phyloP scores from a whole-genome alignment of 2,797 vertebrate species.

The Coreius guichenoti region DNA sequence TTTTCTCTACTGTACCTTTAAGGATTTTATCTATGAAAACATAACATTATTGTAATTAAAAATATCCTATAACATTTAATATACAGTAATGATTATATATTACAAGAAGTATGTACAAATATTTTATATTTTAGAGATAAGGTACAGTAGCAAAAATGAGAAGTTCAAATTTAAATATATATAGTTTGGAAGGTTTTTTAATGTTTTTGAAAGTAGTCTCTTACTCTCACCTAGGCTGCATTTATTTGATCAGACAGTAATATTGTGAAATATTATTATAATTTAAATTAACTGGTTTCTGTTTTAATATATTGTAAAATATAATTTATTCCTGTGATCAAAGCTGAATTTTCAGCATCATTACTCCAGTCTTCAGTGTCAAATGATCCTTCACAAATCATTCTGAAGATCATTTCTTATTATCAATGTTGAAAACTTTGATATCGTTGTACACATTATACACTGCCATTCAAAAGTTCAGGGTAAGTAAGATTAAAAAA shows the following conservation, averaged over 20 bases:
- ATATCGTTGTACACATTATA: no score
- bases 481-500: no score
- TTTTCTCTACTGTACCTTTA: not conserved
- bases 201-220: no score
- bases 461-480: no score
- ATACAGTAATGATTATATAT: not conserved
- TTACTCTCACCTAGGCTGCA: no score
- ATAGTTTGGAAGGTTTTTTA: no score
- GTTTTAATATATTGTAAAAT: not conserved
- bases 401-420: no score
- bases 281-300: not conserved
- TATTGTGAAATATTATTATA: not conserved
- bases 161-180: not conserved
- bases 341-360: no score
- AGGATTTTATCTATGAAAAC: not conserved
- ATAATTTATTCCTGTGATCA: not conserved
- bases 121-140: not conserved
- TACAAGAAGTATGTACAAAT: not conserved
- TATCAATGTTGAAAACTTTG: no score
- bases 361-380: no score
- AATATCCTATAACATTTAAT: not conserved
- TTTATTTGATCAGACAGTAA: not conserved
- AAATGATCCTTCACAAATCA: no score
- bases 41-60: not conserved
- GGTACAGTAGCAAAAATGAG: no score